phyloP scores from a whole-genome alignment of 1,140 invertebrate genomes.

The Pseudoatta argentina region DNA sequence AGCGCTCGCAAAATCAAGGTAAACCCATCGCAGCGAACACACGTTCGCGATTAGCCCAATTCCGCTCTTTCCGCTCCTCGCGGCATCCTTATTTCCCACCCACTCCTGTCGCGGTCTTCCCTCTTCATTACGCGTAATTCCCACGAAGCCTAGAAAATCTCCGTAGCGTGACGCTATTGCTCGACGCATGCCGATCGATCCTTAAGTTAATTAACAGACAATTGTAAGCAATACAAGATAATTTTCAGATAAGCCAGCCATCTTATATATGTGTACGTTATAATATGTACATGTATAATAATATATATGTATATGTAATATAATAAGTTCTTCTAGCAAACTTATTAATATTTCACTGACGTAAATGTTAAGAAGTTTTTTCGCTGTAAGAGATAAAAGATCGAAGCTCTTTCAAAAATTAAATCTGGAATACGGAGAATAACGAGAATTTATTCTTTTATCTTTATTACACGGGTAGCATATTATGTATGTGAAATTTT shows the following conservation, averaged over 20 bases:
- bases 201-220: background rate
- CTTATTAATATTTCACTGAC: background rate
- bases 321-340: background rate
- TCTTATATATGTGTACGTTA: background rate
- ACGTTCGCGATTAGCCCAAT: slow-evolving; percentile 70
- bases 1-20: slow-evolving; percentile 74
- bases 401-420: background rate
- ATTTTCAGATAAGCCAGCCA: background rate
- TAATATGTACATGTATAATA: too few species aligned
- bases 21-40: slow-evolving; percentile 59
- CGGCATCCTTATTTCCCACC: background rate
- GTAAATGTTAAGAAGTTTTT: background rate
- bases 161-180: background rate
- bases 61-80: slow-evolving; percentile 10
- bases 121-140: slow-evolving; percentile 7
- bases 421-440: background rate
- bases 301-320: too few species aligned
- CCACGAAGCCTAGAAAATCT: slow-evolving; percentile 3
- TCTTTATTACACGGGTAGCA: background rate
- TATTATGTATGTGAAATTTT: background rate
- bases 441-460: background rate
- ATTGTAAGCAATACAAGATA: background rate
- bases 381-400: background rate
- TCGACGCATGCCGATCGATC: background rate
- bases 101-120: background rate